phyloP scores from a whole-genome alignment of 2,888 invertebrate genomes.

The Drosophila subsilvestris region DNA sequence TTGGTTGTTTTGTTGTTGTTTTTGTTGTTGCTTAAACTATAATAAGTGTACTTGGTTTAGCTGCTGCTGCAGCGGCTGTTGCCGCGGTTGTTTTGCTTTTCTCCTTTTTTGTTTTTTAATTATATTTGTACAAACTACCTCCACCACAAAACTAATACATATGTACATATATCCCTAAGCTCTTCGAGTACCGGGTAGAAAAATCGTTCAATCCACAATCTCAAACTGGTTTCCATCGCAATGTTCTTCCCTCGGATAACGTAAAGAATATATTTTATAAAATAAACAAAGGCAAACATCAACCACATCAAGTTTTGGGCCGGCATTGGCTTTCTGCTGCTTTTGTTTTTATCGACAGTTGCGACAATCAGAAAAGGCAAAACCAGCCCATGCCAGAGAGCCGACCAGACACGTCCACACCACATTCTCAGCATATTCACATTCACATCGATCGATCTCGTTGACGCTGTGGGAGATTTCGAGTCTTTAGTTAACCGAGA shows the following conservation, averaged over 20 bases:
- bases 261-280: slow-evolving; percentile 6
- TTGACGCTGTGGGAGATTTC: slow-evolving; percentile 50
- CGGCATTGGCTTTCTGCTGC: slow-evolving; percentile 17
- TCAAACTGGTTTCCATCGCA: slow-evolving; percentile 26
- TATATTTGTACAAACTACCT: slow-evolving; percentile 80
- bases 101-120: slow-evolving; percentile 48
- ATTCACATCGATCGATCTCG: slow-evolving; percentile 50
- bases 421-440: slow-evolving; percentile 22
- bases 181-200: no score
- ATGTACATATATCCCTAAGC: no score
- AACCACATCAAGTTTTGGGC: slow-evolving; percentile 13
- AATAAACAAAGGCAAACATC: slow-evolving; percentile 13
- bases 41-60: slow-evolving; percentile 79
- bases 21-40: slow-evolving; percentile 67
- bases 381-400: slow-evolving; percentile 26
- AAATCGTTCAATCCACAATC: not conserved
- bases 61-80: slow-evolving; percentile 55
- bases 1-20: slow-evolving; percentile 63
- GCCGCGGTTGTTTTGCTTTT: not conserved
- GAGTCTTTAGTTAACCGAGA: slow-evolving; percentile 48
- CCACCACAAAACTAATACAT: no score
- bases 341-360: slow-evolving; percentile 26
- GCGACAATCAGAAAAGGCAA: slow-evolving; percentile 35
- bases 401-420: slow-evolving; percentile 2
- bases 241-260: not conserved